phyloP scores from a whole-genome alignment of 2,888 invertebrate species.

The Tuta absoluta region DNA sequence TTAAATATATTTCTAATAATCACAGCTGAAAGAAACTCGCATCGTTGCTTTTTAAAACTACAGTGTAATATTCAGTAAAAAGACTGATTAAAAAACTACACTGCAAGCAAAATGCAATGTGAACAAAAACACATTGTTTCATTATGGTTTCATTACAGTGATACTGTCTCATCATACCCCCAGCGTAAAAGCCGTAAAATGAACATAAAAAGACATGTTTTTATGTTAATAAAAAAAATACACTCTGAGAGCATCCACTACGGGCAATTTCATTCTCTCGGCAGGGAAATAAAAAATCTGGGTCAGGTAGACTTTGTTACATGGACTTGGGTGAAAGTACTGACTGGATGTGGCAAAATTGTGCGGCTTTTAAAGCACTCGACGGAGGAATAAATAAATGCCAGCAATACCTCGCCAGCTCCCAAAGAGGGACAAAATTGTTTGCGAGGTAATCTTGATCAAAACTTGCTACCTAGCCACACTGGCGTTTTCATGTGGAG shows the following conservation, averaged over 20 bases:
- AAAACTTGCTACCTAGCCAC: too few relatives aligned
- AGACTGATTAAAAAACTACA: background rate
- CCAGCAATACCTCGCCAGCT: too few relatives aligned
- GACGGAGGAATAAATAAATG: too few relatives aligned
- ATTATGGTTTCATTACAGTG: constrained; percentile 1
- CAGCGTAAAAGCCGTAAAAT: constrained; percentile 32
- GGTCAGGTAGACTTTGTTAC: constrained; percentile 60
- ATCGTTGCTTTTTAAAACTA: too few relatives aligned
- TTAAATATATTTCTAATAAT: too few relatives aligned
- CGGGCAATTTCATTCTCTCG: constrained; percentile 75
- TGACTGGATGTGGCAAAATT: constrained; percentile 47
- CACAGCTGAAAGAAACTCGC: too few relatives aligned
- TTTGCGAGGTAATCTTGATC: too few relatives aligned
- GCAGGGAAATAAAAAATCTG: constrained; percentile 76
- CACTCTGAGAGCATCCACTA: constrained; percentile 52
- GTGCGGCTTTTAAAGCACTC: too few relatives aligned
- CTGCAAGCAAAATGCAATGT: background rate
- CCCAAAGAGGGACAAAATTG: too few relatives aligned
- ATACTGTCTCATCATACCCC: constrained; percentile 9
- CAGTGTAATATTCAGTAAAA: background rate
- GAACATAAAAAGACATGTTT: constrained; percentile 59
- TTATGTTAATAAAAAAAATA: constrained; percentile 49
- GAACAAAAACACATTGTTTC: background rate
- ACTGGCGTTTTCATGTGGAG: too few relatives aligned
- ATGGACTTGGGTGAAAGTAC: constrained; percentile 44